These are phyloP conservation scores for Hybognathus amarus DNA, from an alignment of 2,797 vertebrate species.

Conservation along the genomic window DNA sequence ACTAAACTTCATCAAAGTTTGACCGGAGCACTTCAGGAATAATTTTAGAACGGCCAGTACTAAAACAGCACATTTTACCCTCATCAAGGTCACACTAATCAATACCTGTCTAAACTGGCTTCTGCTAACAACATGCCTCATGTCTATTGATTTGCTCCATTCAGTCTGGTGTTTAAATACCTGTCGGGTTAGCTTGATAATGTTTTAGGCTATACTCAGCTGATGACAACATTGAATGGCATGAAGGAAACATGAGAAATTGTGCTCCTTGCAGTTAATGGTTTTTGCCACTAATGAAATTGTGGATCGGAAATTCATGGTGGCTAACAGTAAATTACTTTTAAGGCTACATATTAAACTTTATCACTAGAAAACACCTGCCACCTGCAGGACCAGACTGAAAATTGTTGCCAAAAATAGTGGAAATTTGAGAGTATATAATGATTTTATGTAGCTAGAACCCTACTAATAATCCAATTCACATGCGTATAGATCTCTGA, in stretches of 20 bases:
- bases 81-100: conserved; percentile 32
- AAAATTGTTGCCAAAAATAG: not conserved
- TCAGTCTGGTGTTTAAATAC: conserved; percentile 7
- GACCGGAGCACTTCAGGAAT: not conserved
- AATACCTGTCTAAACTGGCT: conserved; percentile 31
- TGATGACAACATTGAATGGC: conserved; percentile 5
- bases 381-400: not conserved
- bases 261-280: conserved; percentile 3
- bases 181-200: not conserved
- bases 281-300: conserved; percentile 38
- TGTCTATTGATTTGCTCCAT: conserved; percentile 11
- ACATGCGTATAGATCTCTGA: not conserved
- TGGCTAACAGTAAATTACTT: conserved; percentile 28
- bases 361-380: not conserved
- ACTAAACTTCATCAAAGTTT: conserved; percentile 37
- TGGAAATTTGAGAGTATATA: not conserved
- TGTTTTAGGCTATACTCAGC: not conserved
- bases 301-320: conserved; percentile 25
- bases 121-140: not conserved
- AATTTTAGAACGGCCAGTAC: conserved; percentile 7
- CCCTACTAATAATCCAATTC: not conserved
- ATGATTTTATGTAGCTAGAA: not conserved
- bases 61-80: conserved; percentile 8
- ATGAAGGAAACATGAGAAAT: conserved; percentile 14
- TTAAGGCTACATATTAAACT: conserved; percentile 22